phyloP scores from a whole-genome alignment of 1,140 invertebrate genomes.

The Watersipora subatra region DNA sequence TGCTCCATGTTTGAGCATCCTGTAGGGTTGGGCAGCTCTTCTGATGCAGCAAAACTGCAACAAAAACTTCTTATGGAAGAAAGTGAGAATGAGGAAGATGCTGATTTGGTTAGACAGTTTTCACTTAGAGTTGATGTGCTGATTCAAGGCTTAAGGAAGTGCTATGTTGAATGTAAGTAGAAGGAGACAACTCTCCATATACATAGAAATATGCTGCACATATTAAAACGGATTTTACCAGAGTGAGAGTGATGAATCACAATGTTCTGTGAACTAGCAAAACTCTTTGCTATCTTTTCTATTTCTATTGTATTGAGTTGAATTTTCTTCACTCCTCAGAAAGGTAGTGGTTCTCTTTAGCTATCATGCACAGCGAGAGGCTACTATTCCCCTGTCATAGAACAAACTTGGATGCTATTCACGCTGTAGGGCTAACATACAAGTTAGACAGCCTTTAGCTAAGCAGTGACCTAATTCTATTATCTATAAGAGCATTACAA shows the following conservation, averaged over 20 bases:
- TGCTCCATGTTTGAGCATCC: too few relatives aligned
- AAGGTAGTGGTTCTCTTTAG: too few relatives aligned
- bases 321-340: too few relatives aligned
- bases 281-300: not conserved
- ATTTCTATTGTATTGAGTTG: not conserved
- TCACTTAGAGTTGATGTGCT: not conserved
- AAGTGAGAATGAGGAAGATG: not conserved
- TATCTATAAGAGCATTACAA: too few relatives aligned
- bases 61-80: not conserved
- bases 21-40: too few relatives aligned
- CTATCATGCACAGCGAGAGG: too few relatives aligned
- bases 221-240: not conserved
- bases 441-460: too few relatives aligned
- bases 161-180: not conserved
- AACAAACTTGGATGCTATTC: too few relatives aligned
- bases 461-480: too few relatives aligned
- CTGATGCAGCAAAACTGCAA: too few relatives aligned
- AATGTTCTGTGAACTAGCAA: not conserved
- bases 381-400: too few relatives aligned
- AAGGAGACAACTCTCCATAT: not conserved
- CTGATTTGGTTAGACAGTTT: not conserved
- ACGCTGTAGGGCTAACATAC: too few relatives aligned
- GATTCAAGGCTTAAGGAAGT: not conserved
- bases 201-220: not conserved
- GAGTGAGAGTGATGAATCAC: not conserved